Base-by-base conservation (phyloP, 2,113 vertebrate genomes). In the Vulpes vulpes region DNA sequence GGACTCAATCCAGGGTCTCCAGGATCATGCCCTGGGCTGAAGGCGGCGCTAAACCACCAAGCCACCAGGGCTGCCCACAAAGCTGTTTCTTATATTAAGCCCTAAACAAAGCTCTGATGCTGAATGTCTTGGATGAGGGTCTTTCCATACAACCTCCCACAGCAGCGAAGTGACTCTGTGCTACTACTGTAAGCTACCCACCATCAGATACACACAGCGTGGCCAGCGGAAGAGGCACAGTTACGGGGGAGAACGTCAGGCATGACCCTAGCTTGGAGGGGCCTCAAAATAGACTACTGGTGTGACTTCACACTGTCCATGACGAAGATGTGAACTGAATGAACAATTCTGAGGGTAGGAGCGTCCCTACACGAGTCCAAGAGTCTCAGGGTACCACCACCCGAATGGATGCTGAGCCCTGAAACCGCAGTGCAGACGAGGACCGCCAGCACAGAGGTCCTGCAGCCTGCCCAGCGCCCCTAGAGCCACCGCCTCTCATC, bases 91-190 rank as follows among this genome's bases (percentile, higher is more conserved):
- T 17, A 6, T 7, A 38, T 11, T 22, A 79, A 12, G 11, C 81
- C 55, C 38, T 14, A 9, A 35, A n/a, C 32, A 3, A 71, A 86
- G n/a, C 38, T 10, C 20, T 3, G 5, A 11, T 11, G 32, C 60
- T 0, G 27, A 19, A 2, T 55, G 81, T 23, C 30, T 10, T 19
- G 64, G 49, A 19, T 0, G 1, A 17, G 51, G 64, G 11, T 16
- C 43, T 60, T 49, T 49, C 93, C 57, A 90, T 12, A 20, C 1
- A 4, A 0, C 11, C 74, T 83, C 23, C 81, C 19, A 15, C 32
- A 30, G 25, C 25, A 14, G 30, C 20, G 49, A 7, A 22, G 55
- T 8, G 79, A 32, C 73, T 59, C 30, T 3, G 8, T 27, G 14
- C 43, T 32, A 12, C 51, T 53, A 10, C n/a, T 83, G n/a, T 2